These are phyloP conservation scores for Allobates femoralis DNA, from an alignment of 2,797 vertebrate species.

Conservation along the genomic window DNA sequence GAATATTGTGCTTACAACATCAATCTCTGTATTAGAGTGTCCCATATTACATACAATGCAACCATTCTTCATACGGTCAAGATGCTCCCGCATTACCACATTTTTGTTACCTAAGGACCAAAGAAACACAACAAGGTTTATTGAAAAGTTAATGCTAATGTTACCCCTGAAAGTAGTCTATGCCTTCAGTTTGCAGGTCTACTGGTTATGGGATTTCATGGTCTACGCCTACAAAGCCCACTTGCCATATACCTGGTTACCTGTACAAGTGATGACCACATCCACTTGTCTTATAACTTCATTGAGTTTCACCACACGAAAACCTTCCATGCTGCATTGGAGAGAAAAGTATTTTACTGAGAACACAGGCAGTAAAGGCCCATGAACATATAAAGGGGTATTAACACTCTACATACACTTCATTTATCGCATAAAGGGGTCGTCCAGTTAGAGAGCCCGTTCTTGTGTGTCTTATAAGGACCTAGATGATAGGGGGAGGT, in stretches of 20 bases:
- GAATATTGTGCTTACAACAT: slow-evolving; percentile 84
- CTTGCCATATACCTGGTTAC: slow-evolving; percentile 72
- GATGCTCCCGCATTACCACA: slow-evolving; percentile 92
- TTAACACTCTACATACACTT: not conserved
- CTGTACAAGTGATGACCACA: slow-evolving; percentile 98
- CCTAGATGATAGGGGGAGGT: not conserved
- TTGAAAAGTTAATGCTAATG: not conserved
- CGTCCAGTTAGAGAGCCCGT: not conserved
- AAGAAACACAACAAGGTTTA: not conserved
- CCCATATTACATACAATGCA: slow-evolving; percentile 99
- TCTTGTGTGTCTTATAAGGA: not conserved
- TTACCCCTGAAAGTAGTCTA: not conserved
- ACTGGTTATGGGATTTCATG: slow-evolving; percentile 6
- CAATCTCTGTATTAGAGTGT: slow-evolving; percentile 97
- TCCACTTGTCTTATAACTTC: slow-evolving; percentile 98
- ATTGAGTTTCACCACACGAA: slow-evolving; percentile 95
- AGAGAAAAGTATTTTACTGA: slow-evolving; percentile 9
- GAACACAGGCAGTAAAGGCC: not conserved
- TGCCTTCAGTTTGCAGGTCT: not conserved
- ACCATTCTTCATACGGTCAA: slow-evolving; percentile 97
- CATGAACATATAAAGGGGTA: slow-evolving; percentile 5
- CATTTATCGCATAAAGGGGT: not conserved
- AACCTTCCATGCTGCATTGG: slow-evolving; percentile 93
- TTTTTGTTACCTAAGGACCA: slow-evolving; percentile 90
- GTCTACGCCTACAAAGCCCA: not conserved